phyloP scores from a whole-genome alignment of 2,888 invertebrate genomes.

The Exephanes ischioxanthus region DNA sequence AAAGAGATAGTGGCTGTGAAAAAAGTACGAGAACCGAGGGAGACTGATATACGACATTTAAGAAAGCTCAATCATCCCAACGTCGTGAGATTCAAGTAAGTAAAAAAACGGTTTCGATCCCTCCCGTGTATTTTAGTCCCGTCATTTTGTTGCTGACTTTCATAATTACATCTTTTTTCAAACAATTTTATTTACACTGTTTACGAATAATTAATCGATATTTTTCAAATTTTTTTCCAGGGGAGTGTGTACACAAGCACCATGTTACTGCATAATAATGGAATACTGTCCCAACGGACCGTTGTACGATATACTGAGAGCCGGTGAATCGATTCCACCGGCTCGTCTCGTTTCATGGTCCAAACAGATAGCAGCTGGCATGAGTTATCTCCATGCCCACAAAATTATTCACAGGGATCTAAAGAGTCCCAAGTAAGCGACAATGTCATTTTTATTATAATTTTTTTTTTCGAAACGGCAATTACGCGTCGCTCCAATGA shows the following conservation, averaged over 20 bases:
- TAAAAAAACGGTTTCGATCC: slow-evolving; percentile 18
- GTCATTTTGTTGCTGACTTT: background rate
- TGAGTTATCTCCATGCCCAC: slow-evolving; percentile 97
- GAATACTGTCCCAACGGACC: slow-evolving; percentile 99
- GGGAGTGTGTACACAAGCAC: slow-evolving; percentile 97
- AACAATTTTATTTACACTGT: background rate
- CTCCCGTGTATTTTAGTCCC: background rate
- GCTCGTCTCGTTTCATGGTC: slow-evolving; percentile 96
- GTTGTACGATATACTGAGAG: slow-evolving; percentile 95
- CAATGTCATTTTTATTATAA: background rate
- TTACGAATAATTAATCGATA: background rate
- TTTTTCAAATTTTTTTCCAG: slow-evolving; percentile 84
- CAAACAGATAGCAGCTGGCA: slow-evolving; percentile 97
- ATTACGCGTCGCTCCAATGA: background rate
- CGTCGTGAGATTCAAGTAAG: slow-evolving; percentile 93
- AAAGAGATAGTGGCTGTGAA: slow-evolving; percentile 97
- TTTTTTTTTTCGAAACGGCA: background rate
- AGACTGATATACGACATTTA: slow-evolving; percentile 97
- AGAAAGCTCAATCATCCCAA: slow-evolving; percentile 97
- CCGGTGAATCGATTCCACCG: slow-evolving; percentile 94
- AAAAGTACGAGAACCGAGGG: slow-evolving; percentile 96
- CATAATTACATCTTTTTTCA: background rate
- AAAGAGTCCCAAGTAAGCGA: slow-evolving; percentile 98
- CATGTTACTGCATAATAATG: slow-evolving; percentile 98
- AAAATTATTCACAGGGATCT: slow-evolving; percentile 99